A percentile compares a stretch with the other conserved stretches of the same genome.
phyloP scores from a whole-genome alignment of 2,113 vertebrate genomes.

The Antennarius striatus region DNA sequence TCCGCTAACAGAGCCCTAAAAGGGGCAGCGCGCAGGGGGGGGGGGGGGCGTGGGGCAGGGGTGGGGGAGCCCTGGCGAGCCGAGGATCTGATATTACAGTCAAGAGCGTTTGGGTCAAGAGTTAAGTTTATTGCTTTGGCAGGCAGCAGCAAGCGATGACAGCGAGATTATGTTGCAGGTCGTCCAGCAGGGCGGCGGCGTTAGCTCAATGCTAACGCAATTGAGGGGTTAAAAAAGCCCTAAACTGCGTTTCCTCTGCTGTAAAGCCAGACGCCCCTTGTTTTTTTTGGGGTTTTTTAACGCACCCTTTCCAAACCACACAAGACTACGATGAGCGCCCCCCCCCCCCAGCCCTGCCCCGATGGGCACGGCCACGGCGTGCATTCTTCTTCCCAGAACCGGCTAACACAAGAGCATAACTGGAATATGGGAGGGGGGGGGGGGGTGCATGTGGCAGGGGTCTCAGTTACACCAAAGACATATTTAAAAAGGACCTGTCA shows the following conservation, averaged over 20 bases:
- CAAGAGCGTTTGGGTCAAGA: slow-evolving; percentile 70
- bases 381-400: slow-evolving; percentile 74
- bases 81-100: slow-evolving; percentile 67
- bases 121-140: slow-evolving; percentile 79
- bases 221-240: not conserved
- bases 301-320: slow-evolving; percentile 57
- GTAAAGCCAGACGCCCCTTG: slow-evolving; percentile 36
- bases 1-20: slow-evolving; percentile 55
- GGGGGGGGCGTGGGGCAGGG: slow-evolving; percentile 56
- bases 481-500: slow-evolving; percentile 75
- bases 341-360: slow-evolving; percentile 65
- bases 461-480: slow-evolving; percentile 80
- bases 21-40: slow-evolving; percentile 47
- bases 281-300: slow-evolving; percentile 29
- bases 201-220: not conserved
- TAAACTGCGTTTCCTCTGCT: slow-evolving; percentile 7
- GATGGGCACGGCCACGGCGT: slow-evolving; percentile 66
- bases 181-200: slow-evolving; percentile 35
- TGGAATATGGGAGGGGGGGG: slow-evolving; percentile 67
- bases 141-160: slow-evolving; percentile 66
- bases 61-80: slow-evolving; percentile 51
- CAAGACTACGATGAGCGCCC: slow-evolving; percentile 29
- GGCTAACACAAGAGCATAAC: slow-evolving; percentile 73
- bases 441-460: slow-evolving; percentile 64
- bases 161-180: slow-evolving; percentile 73